Base-by-base conservation (phyloP, 2,888 invertebrate species). In the Drosophila pegasa region DNA sequence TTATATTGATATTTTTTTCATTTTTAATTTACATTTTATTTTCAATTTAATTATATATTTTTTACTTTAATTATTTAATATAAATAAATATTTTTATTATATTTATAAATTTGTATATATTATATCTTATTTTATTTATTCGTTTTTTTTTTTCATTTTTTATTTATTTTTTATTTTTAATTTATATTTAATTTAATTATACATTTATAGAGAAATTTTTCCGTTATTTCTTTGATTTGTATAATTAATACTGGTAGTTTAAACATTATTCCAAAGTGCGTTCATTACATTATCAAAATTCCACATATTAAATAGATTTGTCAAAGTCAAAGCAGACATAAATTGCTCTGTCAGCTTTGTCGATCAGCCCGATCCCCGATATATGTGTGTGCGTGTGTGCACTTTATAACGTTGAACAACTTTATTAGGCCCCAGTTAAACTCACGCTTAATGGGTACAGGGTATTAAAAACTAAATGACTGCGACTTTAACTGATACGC, bases 401-500 rank as follows among this genome's bases (percentile, higher is more conserved):
- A 16, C 35, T 35, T 50, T 35, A 50, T 35, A 50, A 7, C 50
- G 7, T 16, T 9, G 43, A 22, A 43, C 47, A 20, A 56, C 25
- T 47, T 56, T 35, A 40, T 48, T 48, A 50, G 20, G 8, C 20
- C 40, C 33, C 20, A 4, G 25, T 35, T 16, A 56, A 22, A 29
- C 22, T 25, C 22, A 40, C 7, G 40, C 25, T 40, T 40, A 62
- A 60, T 62, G 60, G 25, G 20, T 48, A 22, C 27, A 43, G 33
- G 35, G 35, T 45, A 64, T 48, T 58, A 48, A 61, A 58, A 76
- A 68, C 68, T 72, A 72, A 75, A 75, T 71, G 59, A 33, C 56
- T 52, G 71, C 56, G 60, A 54, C 75, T 60, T 64, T 16, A 72
- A 61, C 75, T 72, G 75, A 75, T 75, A 47, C 51, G 55, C 40